Conservation (phyloP, 2,113 vertebrate species). For the Speoplatyrhinus poulsoni region DNA sequence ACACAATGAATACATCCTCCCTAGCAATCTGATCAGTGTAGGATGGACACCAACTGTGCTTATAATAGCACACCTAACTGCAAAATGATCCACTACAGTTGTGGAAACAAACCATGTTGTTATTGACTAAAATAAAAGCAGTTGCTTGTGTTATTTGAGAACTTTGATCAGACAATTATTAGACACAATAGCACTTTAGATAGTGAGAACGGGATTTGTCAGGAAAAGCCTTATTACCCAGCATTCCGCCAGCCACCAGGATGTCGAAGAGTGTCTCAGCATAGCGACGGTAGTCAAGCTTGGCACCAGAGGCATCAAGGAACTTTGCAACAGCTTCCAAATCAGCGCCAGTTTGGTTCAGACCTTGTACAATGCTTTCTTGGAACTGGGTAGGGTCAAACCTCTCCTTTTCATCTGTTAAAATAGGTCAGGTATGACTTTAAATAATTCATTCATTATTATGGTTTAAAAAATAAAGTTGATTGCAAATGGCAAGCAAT, state of each 20-base stretch:
- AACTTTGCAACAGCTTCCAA: slow-evolving; percentile 93
- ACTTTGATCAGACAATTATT: too few relatives aligned
- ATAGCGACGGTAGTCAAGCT: slow-evolving; percentile 94
- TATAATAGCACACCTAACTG: too few relatives aligned
- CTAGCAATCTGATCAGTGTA: neutral
- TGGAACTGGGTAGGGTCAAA: slow-evolving; percentile 96
- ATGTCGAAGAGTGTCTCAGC: slow-evolving; percentile 95
- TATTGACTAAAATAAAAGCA: too few relatives aligned
- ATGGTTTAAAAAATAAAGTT: too few relatives aligned
- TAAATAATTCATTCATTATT: too few relatives aligned
- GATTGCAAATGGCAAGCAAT: too few relatives aligned
- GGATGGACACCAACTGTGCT: too few relatives aligned
- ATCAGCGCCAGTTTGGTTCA: slow-evolving; percentile 91
- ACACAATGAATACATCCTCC: neutral
- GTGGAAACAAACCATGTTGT: too few relatives aligned
- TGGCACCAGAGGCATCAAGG: slow-evolving; percentile 93
- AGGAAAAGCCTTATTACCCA: slow-evolving; percentile 78
- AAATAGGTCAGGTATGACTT: neutral
- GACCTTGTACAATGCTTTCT: slow-evolving; percentile 94
- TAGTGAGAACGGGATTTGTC: too few relatives aligned
- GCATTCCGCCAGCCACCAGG: slow-evolving; percentile 93
- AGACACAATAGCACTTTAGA: too few relatives aligned
- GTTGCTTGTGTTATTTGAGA: too few relatives aligned
- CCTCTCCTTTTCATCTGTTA: slow-evolving; percentile 94
- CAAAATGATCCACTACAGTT: too few relatives aligned